These are phyloP conservation scores for Hoplostethus atlanticus DNA, from an alignment of 2,797 vertebrate species.

Conservation along the genomic window DNA sequence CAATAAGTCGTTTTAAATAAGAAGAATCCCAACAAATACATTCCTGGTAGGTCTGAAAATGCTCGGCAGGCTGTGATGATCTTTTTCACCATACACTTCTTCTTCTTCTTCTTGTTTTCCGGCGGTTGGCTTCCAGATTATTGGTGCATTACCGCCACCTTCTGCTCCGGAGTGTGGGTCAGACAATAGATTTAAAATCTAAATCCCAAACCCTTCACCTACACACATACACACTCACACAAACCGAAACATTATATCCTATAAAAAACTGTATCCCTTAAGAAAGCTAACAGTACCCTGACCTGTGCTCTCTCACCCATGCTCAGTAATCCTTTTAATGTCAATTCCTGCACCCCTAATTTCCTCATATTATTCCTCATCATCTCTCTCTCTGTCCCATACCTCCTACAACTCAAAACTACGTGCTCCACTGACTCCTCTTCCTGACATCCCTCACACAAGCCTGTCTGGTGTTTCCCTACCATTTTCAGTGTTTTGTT, in stretches of 20 bases:
- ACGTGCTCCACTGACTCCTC: background rate
- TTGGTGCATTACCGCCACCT: too few relatives aligned
- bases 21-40: background rate
- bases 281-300: too few relatives aligned
- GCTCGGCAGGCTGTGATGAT: too few relatives aligned
- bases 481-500: conserved; percentile 2
- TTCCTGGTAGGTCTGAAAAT: background rate
- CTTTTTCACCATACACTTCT: background rate
- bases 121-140: too few relatives aligned
- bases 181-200: too few relatives aligned
- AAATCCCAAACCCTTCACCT: too few relatives aligned
- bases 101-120: too few relatives aligned
- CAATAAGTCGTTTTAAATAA: background rate
- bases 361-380: background rate
- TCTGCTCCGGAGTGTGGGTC: too few relatives aligned
- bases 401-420: background rate
- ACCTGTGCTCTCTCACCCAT: too few relatives aligned
- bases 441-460: background rate
- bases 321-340: background rate
- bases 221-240: too few relatives aligned
- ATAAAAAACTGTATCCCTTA: too few relatives aligned
- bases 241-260: too few relatives aligned
- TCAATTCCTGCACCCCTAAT: background rate
- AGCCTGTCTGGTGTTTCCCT: background rate
- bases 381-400: background rate